Evolutionary conservation across 1,140 invertebrate genomes (phyloP), one percentile per base, ranked within the genome.

Genomic region (Probaryconus sp.): DNA sequence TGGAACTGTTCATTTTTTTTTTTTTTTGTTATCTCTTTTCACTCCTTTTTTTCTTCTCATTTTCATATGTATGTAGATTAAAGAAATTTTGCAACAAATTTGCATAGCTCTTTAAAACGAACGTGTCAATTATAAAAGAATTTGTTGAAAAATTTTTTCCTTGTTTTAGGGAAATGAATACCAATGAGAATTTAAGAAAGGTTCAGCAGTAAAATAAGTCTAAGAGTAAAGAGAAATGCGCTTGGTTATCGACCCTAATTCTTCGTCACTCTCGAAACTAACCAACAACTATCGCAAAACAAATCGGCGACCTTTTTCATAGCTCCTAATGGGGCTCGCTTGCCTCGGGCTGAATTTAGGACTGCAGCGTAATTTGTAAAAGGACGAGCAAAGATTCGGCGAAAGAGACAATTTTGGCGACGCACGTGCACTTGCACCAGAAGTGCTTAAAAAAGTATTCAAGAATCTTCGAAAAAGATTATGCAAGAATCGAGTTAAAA

Each of bases 391-490:
- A 28, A 45, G 58, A 11, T 61, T 61, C 58, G 58, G 48, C 43
- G 58, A 61, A 61, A 13, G 56, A 61, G 56, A 47, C 55, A n/a
- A 18, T 61, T 61, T 61, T 30, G 58, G 58, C 58, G n/a, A 3
- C 45, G 45, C 58, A 61, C 58, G 58, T 61, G 58, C 45, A 35
- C 55, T 45, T 18, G 58, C 16, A 6, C 17, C 30, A 30, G 14
- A 40, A 50, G 58, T 61, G 40, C 50, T 38, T 50, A 20, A 24
- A n/a, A n/a, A n/a, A n/a, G n/a, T n/a, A n/a, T n/a, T n/a, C n/a
- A n/a, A n/a, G n/a, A n/a, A 50, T 35, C 58, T 37, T 26, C 45
- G 43, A 20, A 24, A 3, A 45, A 40, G 58, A 61, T 61, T 61
- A 61, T 42, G 58, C 58, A 61, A 61, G 55, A 13, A n/a, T n/a